Conservation (phyloP, 2,113 vertebrate species). For the Triplophysa tibetana region DNA sequence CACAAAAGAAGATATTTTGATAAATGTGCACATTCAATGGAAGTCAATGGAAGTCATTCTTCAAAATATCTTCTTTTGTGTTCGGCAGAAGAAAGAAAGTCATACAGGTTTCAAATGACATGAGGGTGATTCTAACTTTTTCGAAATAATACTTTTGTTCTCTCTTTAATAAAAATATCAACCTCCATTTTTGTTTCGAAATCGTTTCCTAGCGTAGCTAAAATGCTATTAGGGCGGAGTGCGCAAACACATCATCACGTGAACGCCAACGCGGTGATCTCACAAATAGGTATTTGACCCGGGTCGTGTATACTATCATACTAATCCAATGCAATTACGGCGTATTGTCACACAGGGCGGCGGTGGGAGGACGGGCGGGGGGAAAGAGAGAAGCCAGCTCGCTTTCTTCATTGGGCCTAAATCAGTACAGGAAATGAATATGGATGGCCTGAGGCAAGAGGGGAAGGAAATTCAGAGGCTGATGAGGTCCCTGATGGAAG, state of each 20-base stretch:
- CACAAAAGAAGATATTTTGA: too few relatives aligned
- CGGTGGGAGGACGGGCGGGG: constrained; percentile 72
- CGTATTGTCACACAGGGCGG: constrained; percentile 71
- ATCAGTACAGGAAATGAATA: constrained; percentile 82
- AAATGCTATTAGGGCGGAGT: not conserved
- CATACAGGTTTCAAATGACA: too few relatives aligned
- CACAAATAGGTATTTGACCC: constrained; percentile 46
- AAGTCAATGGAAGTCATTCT: too few relatives aligned
- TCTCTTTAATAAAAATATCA: not conserved
- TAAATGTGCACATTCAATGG: too few relatives aligned
- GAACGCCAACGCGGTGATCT: constrained; percentile 25
- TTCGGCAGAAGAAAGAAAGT: too few relatives aligned
- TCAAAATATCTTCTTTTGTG: too few relatives aligned
- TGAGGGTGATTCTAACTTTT: not conserved
- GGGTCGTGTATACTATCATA: constrained; percentile 50
- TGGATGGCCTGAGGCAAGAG: constrained; percentile 76
- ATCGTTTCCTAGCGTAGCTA: not conserved
- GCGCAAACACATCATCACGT: constrained; percentile 6
- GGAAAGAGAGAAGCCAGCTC: constrained; percentile 65
- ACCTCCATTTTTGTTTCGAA: not conserved
- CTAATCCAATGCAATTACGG: constrained; percentile 68
- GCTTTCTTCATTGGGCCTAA: constrained; percentile 75
- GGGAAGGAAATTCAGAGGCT: constrained; percentile 74
- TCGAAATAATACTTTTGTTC: too few relatives aligned
- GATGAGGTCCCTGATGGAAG: constrained; percentile 79